A percentile compares a stretch with the other conserved stretches of the same genome.
Conservation (phyloP, 2,888 invertebrate genomes). For the Hirtodrosophila duncani region DNA sequence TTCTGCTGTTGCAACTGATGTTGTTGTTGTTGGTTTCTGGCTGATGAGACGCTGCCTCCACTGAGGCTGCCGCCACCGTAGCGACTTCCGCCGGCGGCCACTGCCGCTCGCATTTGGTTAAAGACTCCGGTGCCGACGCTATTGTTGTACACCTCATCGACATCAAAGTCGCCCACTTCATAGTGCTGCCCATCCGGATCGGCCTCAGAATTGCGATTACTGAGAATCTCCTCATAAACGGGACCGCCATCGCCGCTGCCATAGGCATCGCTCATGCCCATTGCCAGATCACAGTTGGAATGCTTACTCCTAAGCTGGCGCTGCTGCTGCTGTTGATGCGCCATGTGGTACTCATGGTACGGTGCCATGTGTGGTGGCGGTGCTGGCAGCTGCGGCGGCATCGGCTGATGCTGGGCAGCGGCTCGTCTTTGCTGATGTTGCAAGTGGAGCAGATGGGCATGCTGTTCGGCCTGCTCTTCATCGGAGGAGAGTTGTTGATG, state of each 20-base stretch:
- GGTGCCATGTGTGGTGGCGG: conserved; percentile 68
- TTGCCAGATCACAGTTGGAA: conserved; percentile 76
- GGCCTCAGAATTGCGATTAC: conserved; percentile 75
- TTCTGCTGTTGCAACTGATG: conserved; percentile 35
- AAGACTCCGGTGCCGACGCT: conserved; percentile 58
- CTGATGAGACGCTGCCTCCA: conserved; percentile 59
- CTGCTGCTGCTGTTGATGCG: conserved; percentile 53
- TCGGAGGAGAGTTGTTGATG: conserved; percentile 75
- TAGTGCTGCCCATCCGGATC: conserved; percentile 75
- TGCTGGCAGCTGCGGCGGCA: conserved; percentile 56
- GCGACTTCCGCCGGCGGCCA: conserved; percentile 50
- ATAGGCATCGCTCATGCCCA: conserved; percentile 68
- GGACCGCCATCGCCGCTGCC: conserved; percentile 70
- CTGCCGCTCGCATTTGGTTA: conserved; percentile 60
- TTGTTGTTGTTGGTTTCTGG: conserved; percentile 47
- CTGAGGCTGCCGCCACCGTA: conserved; percentile 59
- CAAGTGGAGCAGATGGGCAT: conserved; percentile 73
- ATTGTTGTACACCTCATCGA: conserved; percentile 67
- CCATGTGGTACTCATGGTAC: conserved; percentile 62
- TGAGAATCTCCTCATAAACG: conserved; percentile 77
- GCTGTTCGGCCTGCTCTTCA: conserved; percentile 74
- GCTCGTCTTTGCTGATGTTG: conserved; percentile 59
- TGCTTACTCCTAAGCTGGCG: conserved; percentile 76
- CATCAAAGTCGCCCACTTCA: conserved; percentile 70
- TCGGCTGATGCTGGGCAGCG: too few species aligned